A percentile compares a stretch with the other conserved stretches of the same genome.
Conservation (phyloP, 2,888 invertebrate genomes). For the Brassicogethes aeneus region DNA sequence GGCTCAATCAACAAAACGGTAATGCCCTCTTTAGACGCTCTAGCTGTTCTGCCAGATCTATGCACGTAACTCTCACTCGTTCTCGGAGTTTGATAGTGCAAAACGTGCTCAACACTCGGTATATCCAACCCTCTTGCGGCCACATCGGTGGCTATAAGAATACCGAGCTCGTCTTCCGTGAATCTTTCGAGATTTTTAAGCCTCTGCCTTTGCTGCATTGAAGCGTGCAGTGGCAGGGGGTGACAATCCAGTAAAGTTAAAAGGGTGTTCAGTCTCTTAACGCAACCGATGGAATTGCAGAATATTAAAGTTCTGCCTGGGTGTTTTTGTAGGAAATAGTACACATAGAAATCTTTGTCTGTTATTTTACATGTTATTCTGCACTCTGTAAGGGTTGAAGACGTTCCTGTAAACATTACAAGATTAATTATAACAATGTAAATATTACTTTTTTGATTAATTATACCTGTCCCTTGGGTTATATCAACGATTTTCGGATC, state of each 20-base stretch:
- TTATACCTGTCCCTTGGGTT: slow-evolving; percentile 62
- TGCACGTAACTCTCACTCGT: slow-evolving; percentile 96
- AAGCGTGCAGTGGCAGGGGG: slow-evolving; percentile 73
- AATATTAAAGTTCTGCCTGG: slow-evolving; percentile 90
- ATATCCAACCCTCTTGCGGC: slow-evolving; percentile 97
- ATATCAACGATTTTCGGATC: slow-evolving; percentile 92
- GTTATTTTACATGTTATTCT: slow-evolving; percentile 68
- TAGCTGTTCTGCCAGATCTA: slow-evolving; percentile 91
- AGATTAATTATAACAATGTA: too few species aligned
- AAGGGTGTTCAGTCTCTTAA: slow-evolving; percentile 65
- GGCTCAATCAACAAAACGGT: slow-evolving; percentile 90
- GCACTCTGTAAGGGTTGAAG: slow-evolving; percentile 75
- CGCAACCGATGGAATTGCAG: slow-evolving; percentile 89
- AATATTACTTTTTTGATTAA: slow-evolving; percentile 2
- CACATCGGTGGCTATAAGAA: slow-evolving; percentile 92
- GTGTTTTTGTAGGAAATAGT: slow-evolving; percentile 79
- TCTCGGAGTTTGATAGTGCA: slow-evolving; percentile 92
- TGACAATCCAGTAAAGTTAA: slow-evolving; percentile 60
- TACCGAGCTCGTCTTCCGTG: slow-evolving; percentile 57
- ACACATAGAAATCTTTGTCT: slow-evolving; percentile 86
- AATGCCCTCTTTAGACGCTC: slow-evolving; percentile 81
- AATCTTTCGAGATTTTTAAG: slow-evolving; percentile 89
- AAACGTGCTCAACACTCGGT: slow-evolving; percentile 84
- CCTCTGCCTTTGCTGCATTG: slow-evolving; percentile 90
- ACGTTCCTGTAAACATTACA: slow-evolving; percentile 71